Evolutionary conservation across 2,797 vertebrate species (phyloP), one percentile per base, ranked within the genome.

Genomic region (Mergus octosetaceus): DNA sequence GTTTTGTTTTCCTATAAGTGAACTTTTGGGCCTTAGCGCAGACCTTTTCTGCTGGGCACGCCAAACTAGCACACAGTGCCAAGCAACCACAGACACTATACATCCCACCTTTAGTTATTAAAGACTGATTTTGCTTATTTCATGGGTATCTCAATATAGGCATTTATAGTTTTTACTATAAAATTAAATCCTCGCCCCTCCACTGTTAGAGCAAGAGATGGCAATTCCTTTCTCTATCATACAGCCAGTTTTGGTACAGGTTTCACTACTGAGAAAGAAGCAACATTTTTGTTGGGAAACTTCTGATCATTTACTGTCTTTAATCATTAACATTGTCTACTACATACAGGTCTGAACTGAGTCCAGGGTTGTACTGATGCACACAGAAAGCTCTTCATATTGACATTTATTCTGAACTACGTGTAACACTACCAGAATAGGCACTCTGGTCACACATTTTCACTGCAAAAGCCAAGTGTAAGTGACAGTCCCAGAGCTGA

Each of bases 401-500:
- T 86, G 83, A 73, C 83, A 81, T 91, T 81, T 94, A 70, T 56
- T 78, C 62, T 51, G 24, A 95, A 84, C 54, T 62, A 65, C 5
- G 7, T 22, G 49, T 49, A 39, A 36, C 30, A 58, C 56, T 78
- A 78, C 36, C 49, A 57, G 57, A 83, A 76, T 5, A 94, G 83
- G 84, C 91, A 90, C 39, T 83, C 70, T 34, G 9, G 83, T 94
- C 66, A 75, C 79, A 70, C 2, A 0, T 62, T 94, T 94, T 32
- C 87, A 58, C 83, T 66, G 54, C 47, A 66, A 28, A 79, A 78
- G 62, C 76, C 62, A 83, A 91, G 56, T 6, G 4, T 32, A 96
- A 86, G 77, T 36, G 85, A 93, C 89, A 93, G 80, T 84, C 21
- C 11, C 85, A 39, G 90, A 70, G 73, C 72, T 77, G 83, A 70